Evolutionary conservation across 35 echinoderm and acorn worm species (phyloP).

Genomic region (Holothuria glaberrima): DNA sequence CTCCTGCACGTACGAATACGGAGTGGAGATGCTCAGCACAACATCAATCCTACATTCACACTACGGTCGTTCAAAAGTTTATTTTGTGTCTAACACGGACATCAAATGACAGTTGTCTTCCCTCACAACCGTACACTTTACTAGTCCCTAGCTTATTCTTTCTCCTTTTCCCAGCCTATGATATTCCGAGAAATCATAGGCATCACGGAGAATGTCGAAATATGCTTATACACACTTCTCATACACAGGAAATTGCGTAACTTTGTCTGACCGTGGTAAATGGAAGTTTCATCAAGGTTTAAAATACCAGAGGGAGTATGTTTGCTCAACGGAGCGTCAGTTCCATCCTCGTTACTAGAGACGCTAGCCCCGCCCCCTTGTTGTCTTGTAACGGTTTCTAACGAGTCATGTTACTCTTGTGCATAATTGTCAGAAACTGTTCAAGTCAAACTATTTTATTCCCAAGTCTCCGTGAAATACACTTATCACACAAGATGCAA

Average conservation of each 20-base stretch:
- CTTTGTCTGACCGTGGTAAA: background rate
- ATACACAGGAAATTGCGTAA: background rate
- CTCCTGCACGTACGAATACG: too few relatives aligned
- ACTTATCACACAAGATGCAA: background rate
- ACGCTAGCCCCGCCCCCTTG: slow-evolving; percentile 52
- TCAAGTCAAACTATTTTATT: background rate
- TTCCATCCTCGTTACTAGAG: slow-evolving; percentile 35
- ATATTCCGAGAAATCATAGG: too few relatives aligned
- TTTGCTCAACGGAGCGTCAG: background rate
- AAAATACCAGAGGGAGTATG: slow-evolving; percentile 12
- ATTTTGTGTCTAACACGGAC: too few relatives aligned
- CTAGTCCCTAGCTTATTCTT: too few relatives aligned
- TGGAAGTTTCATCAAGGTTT: background rate
- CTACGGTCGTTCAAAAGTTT: too few relatives aligned
- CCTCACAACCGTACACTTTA: too few relatives aligned
- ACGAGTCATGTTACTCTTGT: slow-evolving; percentile 26
- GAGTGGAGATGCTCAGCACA: too few relatives aligned
- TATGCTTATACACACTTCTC: too few relatives aligned
- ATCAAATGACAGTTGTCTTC: too few relatives aligned
- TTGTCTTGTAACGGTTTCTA: slow-evolving; percentile 53
- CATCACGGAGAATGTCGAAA: too few relatives aligned
- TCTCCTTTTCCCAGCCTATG: too few relatives aligned
- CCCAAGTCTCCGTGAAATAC: background rate
- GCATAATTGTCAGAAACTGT: slow-evolving; percentile 4
- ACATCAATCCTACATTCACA: too few relatives aligned